phyloP scores from a whole-genome alignment of 64 coral and sea anemone species.

The Montipora foliosa region DNA sequence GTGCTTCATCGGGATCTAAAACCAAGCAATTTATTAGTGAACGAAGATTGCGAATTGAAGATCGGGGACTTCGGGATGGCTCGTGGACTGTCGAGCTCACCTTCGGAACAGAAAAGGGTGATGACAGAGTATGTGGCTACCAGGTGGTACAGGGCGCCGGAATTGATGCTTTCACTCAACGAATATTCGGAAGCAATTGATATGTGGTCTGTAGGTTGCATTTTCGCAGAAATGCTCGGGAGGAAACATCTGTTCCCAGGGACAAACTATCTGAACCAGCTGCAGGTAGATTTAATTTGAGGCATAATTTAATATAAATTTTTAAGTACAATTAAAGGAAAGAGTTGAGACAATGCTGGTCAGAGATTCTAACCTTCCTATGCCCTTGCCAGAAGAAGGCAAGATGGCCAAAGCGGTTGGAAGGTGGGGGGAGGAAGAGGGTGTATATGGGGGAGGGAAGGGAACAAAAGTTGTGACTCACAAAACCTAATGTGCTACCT shows the following conservation, averaged over 20 bases:
- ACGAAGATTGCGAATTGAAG: slow-evolving; percentile 91
- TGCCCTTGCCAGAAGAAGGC: too few relatives aligned
- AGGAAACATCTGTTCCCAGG: slow-evolving; percentile 93
- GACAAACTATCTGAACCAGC: slow-evolving; percentile 96
- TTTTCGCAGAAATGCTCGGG: slow-evolving; percentile 99
- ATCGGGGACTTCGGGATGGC: slow-evolving; percentile 99
- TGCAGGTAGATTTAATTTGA: slow-evolving; percentile 73
- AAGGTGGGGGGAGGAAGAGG: too few relatives aligned
- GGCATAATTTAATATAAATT: too few relatives aligned
- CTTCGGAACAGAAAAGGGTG: slow-evolving; percentile 86
- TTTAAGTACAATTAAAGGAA: too few relatives aligned
- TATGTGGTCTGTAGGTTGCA: slow-evolving; percentile 99
- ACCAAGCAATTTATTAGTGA: slow-evolving; percentile 94
- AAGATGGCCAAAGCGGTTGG: too few relatives aligned
- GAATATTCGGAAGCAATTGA: slow-evolving; percentile 98
- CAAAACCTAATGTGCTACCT: too few relatives aligned
- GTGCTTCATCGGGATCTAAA: slow-evolving; percentile 98
- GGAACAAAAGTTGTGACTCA: too few relatives aligned
- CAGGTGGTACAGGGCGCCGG: slow-evolving; percentile 96
- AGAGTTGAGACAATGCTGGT: too few relatives aligned
- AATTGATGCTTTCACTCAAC: slow-evolving; percentile 94
- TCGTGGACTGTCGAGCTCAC: slow-evolving; percentile 85
- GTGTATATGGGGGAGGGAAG: too few relatives aligned
- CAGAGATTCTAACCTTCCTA: too few relatives aligned
- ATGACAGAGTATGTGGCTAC: slow-evolving; percentile 99